phyloP scores from a whole-genome alignment of 1,140 invertebrate genomes.

The Notospermus geniculatus region DNA sequence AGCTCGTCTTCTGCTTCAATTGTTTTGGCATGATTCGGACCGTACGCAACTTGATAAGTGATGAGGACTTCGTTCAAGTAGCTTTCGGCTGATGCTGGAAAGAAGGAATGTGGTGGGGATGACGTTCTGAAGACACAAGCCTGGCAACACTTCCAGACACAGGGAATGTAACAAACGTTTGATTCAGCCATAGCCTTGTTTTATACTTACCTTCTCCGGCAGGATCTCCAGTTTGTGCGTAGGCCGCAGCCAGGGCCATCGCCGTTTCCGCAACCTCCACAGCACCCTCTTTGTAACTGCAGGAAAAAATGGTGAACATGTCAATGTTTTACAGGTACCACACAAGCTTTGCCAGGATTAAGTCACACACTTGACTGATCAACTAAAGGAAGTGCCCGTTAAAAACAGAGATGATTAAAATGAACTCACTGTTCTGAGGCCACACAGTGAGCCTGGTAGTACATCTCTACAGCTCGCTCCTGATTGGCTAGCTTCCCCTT shows the following conservation, averaged over 20 bases:
- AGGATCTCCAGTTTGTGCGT: conserved; percentile 38
- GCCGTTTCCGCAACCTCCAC: conserved; percentile 44
- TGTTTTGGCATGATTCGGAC: conserved; percentile 46
- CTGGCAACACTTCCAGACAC: background rate
- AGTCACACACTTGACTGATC: no score
- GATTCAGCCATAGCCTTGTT: background rate
- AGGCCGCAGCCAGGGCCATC: conserved; percentile 39
- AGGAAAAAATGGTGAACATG: background rate
- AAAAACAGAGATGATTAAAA: background rate
- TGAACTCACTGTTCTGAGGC: conserved; percentile 45
- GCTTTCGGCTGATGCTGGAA: conserved; percentile 46
- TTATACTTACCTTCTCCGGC: conserved; percentile 45
- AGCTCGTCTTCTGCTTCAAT: conserved; percentile 47
- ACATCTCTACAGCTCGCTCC: conserved; percentile 44
- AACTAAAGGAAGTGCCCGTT: no score
- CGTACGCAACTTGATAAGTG: conserved; percentile 38
- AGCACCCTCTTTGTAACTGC: conserved; percentile 38
- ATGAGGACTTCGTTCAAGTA: conserved; percentile 49
- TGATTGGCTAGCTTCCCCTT: conserved; percentile 50
- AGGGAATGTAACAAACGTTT: background rate
- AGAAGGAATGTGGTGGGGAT: no score
- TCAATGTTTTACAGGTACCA: no score
- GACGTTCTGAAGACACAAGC: no score
- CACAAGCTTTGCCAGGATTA: no score
- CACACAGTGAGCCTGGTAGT: conserved; percentile 48